Evolutionary conservation across 1,140 invertebrate species (phyloP), one percentile per base, ranked within the genome.

Genomic region (Nymphalis io): DNA sequence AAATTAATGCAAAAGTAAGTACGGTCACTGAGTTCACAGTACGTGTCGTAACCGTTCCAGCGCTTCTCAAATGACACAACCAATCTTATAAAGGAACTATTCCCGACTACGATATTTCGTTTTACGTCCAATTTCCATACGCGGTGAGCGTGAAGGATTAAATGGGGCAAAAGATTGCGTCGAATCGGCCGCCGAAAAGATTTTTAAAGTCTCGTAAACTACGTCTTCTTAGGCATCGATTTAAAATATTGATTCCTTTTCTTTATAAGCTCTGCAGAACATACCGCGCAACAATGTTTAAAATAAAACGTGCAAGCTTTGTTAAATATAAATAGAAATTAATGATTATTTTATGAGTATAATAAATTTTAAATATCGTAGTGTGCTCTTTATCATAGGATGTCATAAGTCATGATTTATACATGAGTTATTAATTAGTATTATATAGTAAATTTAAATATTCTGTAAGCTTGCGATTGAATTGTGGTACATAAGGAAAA

Each of bases 71-170:
- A 69, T 70, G 73, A 78, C 67, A 78, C 68, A 75, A 73, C 73
- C 75, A 78, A 78, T 78, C 76, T 73, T 73, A 62, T 67, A 73
- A 76, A 79, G 74, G 72, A 80, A 86, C 79, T 81, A 83, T 84
- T 80, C 65, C 70, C 74, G 60, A 83, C 71, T 70, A 84, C 79
- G 81, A 82, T 82, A 84, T 85, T 86, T 85, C 82, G 80, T 82
- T 86, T 84, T 80, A 81, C 81, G 81, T 85, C 80, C 85, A 88
- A 88, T 88, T 86, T 88, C 84, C 85, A 88, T 88, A 86, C 79
- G 79, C 85, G 84, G 74, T 75, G 76, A 83, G 81, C 85, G 84
- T 88, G 84, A 86, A 88, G 74, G 74, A 75, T 72, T 86, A 86
- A 88, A 88, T 86, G 85, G 85, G 78, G 78, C 85, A 84, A 78